Base-by-base conservation (phyloP, 2,888 invertebrate species). In the Kuschelorhynchus macadamiae region DNA sequence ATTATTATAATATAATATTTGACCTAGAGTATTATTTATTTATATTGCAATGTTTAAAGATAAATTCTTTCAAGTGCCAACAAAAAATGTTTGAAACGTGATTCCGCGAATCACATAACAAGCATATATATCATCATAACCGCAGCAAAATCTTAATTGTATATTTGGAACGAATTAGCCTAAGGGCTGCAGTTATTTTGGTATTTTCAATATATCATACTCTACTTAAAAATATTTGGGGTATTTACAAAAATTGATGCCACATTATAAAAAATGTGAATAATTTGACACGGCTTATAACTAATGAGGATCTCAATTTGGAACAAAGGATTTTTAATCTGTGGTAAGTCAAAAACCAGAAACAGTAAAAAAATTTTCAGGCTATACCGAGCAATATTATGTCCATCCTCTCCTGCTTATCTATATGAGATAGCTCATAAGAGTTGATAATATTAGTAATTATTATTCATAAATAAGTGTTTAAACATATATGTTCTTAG, bases 201-300 rank as follows among this genome's bases (percentile, higher is more conserved):
- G 42, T 55, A 55, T 55, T 14, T 14, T 55, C 25, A 11, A 33
- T 33, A 47, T 25, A 12, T 25, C 12, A 25, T 25, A 5, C n/a
- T 11, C 18, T 44, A 18, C 17, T 18, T 44, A 44, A 18, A 18
- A 44, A 44, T 25, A 7, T 25, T n/a, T n/a, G n/a, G n/a, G 2
- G 4, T 49, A 49, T 49, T 49, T 41, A 55, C 30, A 55, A 36
- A 36, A 17, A 55, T 61, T 61, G 60, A 61, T 42, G 60, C 60
- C 60, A 61, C 60, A 39, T 39, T 52, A 33, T 12, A 49, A 49
- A 33, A 25, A n/a, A n/a, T n/a, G n/a, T n/a, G n/a, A n/a, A n/a
- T n/a, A n/a, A n/a, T n/a, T n/a, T n/a, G n/a, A n/a, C n/a, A n/a
- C n/a, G n/a, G n/a, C n/a, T n/a, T n/a, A n/a, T n/a, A n/a, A n/a